A percentile compares a stretch with the other conserved stretches of the same genome.
Conservation (phyloP, 92 coral and sea anemone species). For the Umimayanthus kanabou region DNA sequence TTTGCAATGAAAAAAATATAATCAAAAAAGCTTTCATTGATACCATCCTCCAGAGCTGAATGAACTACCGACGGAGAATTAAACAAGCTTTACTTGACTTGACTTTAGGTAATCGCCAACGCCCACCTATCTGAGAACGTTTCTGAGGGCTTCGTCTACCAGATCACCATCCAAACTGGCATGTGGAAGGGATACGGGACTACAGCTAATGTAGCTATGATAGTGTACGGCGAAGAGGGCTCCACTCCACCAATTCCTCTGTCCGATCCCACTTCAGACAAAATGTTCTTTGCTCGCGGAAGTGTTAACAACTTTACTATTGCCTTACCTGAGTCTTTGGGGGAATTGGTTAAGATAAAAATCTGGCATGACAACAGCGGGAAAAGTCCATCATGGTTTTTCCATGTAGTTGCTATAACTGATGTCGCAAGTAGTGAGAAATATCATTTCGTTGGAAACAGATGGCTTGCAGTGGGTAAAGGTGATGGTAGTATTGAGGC, state of each 20-base stretch:
- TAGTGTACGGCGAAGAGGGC: conserved; percentile 71
- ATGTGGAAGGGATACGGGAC: conserved; percentile 92
- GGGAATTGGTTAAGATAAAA: conserved; percentile 61
- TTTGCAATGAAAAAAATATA: no score
- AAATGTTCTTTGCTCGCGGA: conserved; percentile 79
- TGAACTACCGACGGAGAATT: no score
- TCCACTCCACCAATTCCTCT: conserved; percentile 60
- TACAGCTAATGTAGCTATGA: conserved; percentile 74
- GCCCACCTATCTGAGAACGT: conserved; percentile 52
- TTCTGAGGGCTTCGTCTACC: conserved; percentile 62
- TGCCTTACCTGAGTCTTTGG: conserved; percentile 62
- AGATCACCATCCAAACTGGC: conserved; percentile 76
- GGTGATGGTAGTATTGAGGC: conserved; percentile 72
- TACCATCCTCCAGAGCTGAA: no score
- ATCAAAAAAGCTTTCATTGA: no score
- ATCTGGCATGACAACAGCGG: conserved; percentile 91
- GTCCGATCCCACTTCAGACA: conserved; percentile 63
- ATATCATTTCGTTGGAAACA: conserved; percentile 69
- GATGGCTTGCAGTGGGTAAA: conserved; percentile 88
- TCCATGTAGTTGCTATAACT: conserved; percentile 61
- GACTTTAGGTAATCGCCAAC: conserved; percentile 69
- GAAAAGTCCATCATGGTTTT: conserved; percentile 78
- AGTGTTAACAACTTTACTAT: conserved; percentile 82
- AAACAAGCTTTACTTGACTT: no score
- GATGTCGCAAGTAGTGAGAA: conserved; percentile 59